A percentile compares a stretch with the other conserved stretches of the same genome.
Conservation (phyloP, 2,113 vertebrate species). For the Melanostigma gelatinosum region DNA sequence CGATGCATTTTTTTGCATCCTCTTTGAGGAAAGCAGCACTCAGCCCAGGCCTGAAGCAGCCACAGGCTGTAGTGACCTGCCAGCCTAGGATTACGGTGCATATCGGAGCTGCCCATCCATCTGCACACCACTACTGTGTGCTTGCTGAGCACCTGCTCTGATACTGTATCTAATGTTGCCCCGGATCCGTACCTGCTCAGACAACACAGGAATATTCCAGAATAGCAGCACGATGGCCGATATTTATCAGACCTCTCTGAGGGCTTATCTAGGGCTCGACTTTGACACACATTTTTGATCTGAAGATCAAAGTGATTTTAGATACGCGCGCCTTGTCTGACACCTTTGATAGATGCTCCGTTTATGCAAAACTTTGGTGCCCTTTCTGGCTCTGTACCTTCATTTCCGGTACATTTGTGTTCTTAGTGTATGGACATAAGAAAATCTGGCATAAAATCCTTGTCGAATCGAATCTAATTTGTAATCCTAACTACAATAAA, state of each 20-base stretch:
- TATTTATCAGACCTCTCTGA: slow-evolving; percentile 47
- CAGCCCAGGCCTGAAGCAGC: slow-evolving; percentile 55
- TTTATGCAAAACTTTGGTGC: slow-evolving; percentile 9
- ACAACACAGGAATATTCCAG: slow-evolving; percentile 50
- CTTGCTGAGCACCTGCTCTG: slow-evolving; percentile 55
- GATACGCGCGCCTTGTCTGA: slow-evolving; percentile 15
- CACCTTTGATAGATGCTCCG: slow-evolving; percentile 13
- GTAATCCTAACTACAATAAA: not conserved
- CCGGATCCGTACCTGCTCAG: slow-evolving; percentile 46
- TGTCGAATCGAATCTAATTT: not conserved
- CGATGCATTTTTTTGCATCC: slow-evolving; percentile 33
- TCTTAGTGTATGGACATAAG: not conserved
- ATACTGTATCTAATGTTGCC: slow-evolving; percentile 53
- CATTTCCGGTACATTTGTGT: not conserved
- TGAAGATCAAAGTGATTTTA: slow-evolving; percentile 39
- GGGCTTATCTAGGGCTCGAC: slow-evolving; percentile 36
- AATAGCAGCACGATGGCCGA: slow-evolving; percentile 47
- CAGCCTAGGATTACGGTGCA: slow-evolving; percentile 72
- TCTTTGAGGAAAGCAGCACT: slow-evolving; percentile 63
- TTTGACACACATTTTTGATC: slow-evolving; percentile 46
- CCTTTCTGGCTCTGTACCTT: not conserved
- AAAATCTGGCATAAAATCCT: not conserved
- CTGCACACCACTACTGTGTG: slow-evolving; percentile 46
- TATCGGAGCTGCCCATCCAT: slow-evolving; percentile 49
- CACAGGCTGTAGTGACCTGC: slow-evolving; percentile 77